Base-by-base conservation (phyloP, 2,113 vertebrate genomes). In the Mustela lutreola region DNA sequence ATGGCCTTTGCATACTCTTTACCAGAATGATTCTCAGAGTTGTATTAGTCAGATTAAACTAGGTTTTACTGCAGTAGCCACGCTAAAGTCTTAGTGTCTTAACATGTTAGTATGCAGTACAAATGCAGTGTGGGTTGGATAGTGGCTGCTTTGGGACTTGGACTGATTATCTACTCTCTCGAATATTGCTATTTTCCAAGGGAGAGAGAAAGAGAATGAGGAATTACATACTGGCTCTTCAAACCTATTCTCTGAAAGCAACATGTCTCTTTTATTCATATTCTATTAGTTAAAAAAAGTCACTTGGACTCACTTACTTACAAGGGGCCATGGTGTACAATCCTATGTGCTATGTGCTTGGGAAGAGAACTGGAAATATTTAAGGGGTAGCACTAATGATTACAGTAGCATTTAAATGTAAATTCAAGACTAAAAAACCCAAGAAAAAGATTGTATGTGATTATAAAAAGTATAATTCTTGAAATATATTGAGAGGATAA, bases 21-120 rank as follows among this genome's bases (percentile, higher is more conserved):
- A 91, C 56, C 28, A 94, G 31, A 87, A 53, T 75, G 87, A 76
- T 24, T 96, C 31, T 94, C 45, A 87, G 67, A 91, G 75, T 88
- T 53, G 8, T 86, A 12, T 75, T 81, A 94, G 33, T 75, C 56
- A 67, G 19, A 48, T 50, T 92, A 63, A 65, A 60, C 22, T 82
- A 76, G 24, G 42, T 86, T 71, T 91, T 86, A 33, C 50, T 80
- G 36, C 65, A 81, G 33, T 50, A 45, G 31, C 71, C 65, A 21
- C 5, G 4, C 31, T 85, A 65, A 60, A 80, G 67, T 26, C 31
- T 48, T 75, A 81, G n/a, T 58, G 42, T 14, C 42, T 70, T 91
- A 81, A 81, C 62, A 24, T 58, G 28, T 90, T 80, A 80, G 36
- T 65, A 67, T 84, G 63, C 8, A 14, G 67, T 79, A 48, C 14